Conservation (phyloP, 2,888 invertebrate species). For the Meliscaeva auricollis region DNA sequence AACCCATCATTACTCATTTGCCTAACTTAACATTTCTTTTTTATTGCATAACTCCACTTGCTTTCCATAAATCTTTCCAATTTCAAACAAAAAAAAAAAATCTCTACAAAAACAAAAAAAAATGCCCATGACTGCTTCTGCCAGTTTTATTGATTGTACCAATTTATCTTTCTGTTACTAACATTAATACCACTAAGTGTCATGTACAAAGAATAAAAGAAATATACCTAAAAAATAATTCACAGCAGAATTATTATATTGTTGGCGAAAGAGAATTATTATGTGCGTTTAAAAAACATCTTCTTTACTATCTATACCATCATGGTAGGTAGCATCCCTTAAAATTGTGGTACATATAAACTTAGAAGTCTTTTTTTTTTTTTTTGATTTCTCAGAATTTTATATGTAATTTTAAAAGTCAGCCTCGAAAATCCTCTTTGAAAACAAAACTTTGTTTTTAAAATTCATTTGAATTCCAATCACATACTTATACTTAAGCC, state of each 20-base stretch:
- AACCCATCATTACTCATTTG: constrained; percentile 18
- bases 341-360: not conserved
- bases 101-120: not conserved
- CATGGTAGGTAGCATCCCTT: not conserved
- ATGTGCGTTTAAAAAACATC: not conserved
- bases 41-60: constrained; percentile 1
- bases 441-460: constrained; percentile 29
- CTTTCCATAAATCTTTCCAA: constrained; percentile 1
- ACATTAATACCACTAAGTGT: constrained; percentile 29
- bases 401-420: constrained; percentile 10
- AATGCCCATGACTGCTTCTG: constrained; percentile 19
- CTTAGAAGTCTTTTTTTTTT: not conserved
- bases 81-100: not conserved
- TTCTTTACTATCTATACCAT: too few relatives aligned
- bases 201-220: not conserved
- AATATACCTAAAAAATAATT: constrained; percentile 4
- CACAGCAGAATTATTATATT: not conserved
- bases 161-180: constrained; percentile 29
- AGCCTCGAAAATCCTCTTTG: constrained; percentile 19
- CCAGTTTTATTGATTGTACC: constrained; percentile 54
- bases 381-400: constrained; percentile 12
- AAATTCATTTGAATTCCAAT: constrained; percentile 71
- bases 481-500: constrained; percentile 52
- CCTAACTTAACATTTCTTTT: constrained; percentile 23
- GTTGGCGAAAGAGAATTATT: constrained; percentile 13